Evolutionary conservation across 2,888 invertebrate genomes (phyloP).

Genomic region (Thymelicus sylvestris): DNA sequence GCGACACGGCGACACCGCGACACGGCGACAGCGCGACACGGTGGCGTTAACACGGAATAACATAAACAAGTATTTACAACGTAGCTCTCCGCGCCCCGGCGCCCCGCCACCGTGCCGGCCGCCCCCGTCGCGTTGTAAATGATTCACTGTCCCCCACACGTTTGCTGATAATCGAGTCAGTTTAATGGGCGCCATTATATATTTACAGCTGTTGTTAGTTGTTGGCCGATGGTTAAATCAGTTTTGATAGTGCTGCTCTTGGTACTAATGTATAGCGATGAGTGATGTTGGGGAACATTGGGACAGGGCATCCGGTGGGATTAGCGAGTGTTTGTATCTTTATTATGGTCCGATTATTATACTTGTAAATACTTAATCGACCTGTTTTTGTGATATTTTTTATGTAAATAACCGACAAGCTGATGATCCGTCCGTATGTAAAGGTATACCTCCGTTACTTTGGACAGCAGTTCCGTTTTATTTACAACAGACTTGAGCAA

Average conservation of each 20-base stretch:
- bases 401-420: too few species aligned
- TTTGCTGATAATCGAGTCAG: conserved; percentile 31
- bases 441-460: too few species aligned
- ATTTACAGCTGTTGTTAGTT: conserved; percentile 40
- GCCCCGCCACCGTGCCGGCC: not conserved
- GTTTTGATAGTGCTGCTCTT: conserved; percentile 18
- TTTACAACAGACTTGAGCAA: too few species aligned
- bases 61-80: not conserved
- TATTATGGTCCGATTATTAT: too few species aligned
- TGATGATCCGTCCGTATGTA: too few species aligned
- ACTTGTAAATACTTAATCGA: too few species aligned
- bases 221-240: conserved; percentile 18
- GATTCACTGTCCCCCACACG: conserved; percentile 28
- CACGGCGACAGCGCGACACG: too few species aligned
- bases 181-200: conserved; percentile 39
- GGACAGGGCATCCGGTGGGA: not conserved
- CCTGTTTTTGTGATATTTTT: too few species aligned
- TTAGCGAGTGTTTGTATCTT: too few species aligned
- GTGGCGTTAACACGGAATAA: too few species aligned
- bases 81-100: not conserved
- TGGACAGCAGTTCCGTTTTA: too few species aligned
- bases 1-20: too few species aligned
- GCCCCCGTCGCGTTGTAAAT: conserved; percentile 11
- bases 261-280: conserved; percentile 3
- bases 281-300: not conserved